phyloP scores from a whole-genome alignment of 2,888 invertebrate species.

The Netelia virgata region DNA sequence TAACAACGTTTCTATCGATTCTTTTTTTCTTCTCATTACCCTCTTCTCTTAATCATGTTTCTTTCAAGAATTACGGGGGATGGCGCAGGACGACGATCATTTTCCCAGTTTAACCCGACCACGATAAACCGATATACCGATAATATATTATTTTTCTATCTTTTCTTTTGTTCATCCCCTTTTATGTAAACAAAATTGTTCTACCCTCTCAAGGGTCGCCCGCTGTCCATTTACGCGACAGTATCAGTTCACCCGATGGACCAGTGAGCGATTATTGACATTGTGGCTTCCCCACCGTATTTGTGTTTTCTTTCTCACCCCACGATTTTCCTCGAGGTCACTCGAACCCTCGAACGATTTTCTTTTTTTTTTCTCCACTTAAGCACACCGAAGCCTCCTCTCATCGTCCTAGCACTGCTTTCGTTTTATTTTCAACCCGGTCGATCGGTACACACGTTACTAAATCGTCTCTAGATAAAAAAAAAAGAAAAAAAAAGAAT shows the following conservation, averaged over 20 bases:
- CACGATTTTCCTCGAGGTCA: constrained; percentile 26
- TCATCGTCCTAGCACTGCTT: neutral
- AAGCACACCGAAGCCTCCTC: neutral
- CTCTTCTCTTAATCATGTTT: constrained; percentile 40
- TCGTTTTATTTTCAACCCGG: constrained; percentile 15
- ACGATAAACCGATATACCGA: constrained; percentile 17
- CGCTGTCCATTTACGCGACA: constrained; percentile 11
- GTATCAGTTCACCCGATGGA: constrained; percentile 50
- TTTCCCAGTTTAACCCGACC: constrained; percentile 79
- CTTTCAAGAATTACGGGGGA: constrained; percentile 67
- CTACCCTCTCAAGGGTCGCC: neutral
- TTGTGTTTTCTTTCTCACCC: constrained; percentile 37
- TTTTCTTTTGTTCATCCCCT: neutral
- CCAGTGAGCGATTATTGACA: constrained; percentile 64
- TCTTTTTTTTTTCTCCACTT: constrained; percentile 6
- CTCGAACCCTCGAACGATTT: neutral
- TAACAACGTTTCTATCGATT: constrained; percentile 4
- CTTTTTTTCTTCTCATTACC: constrained; percentile 60
- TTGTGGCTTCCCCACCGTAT: constrained; percentile 10
- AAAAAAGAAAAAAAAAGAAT: constrained; percentile 25
- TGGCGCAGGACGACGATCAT: constrained; percentile 82
- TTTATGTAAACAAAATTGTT: constrained; percentile 40
- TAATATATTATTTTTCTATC: constrained; percentile 31
- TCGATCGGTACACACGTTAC: constrained; percentile 16
- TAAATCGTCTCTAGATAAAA: constrained; percentile 29